A percentile compares a stretch with the other conserved stretches of the same genome.
These are phyloP conservation scores for Limnephilus marmoratus DNA, from an alignment of 2,888 invertebrate genomes.

Conservation along the genomic window DNA sequence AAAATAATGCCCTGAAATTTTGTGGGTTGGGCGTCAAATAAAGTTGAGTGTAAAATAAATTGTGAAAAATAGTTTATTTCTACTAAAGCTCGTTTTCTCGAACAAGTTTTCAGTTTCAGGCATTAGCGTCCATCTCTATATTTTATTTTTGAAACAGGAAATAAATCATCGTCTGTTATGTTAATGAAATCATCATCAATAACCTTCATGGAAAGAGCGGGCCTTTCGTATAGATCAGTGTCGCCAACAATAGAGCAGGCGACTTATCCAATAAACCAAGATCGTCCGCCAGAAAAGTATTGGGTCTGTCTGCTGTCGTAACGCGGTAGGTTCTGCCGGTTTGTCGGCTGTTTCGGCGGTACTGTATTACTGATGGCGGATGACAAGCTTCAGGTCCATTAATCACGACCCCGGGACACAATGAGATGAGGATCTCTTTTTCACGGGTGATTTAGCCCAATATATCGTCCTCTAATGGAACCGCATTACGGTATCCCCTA, in stretches of 20 bases:
- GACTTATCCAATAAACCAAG: conserved; percentile 43
- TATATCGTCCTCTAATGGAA: background rate
- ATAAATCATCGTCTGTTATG: background rate
- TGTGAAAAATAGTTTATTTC: too few species aligned
- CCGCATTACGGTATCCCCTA: background rate
- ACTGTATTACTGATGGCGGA: conserved; percentile 40
- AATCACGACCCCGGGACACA: conserved; percentile 62
- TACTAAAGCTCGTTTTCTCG: background rate
- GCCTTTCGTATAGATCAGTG: background rate
- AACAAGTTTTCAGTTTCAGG: background rate
- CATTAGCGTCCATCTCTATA: background rate
- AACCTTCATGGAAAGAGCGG: background rate
- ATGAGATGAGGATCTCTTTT: conserved; percentile 63
- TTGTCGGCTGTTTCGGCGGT: background rate
- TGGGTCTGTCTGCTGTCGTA: background rate
- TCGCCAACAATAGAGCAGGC: conserved; percentile 38
- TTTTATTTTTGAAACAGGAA: background rate
- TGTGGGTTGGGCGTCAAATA: too few species aligned
- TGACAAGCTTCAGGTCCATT: conserved; percentile 62
- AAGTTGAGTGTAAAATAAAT: too few species aligned
- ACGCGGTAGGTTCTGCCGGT: background rate
- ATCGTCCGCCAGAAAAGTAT: conserved; percentile 7
- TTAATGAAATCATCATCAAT: conserved; percentile 6
- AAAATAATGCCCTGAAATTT: too few species aligned
- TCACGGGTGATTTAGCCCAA: conserved; percentile 54